Conservation (phyloP, 2,113 vertebrate genomes). For the Maccullochella peelii region DNA sequence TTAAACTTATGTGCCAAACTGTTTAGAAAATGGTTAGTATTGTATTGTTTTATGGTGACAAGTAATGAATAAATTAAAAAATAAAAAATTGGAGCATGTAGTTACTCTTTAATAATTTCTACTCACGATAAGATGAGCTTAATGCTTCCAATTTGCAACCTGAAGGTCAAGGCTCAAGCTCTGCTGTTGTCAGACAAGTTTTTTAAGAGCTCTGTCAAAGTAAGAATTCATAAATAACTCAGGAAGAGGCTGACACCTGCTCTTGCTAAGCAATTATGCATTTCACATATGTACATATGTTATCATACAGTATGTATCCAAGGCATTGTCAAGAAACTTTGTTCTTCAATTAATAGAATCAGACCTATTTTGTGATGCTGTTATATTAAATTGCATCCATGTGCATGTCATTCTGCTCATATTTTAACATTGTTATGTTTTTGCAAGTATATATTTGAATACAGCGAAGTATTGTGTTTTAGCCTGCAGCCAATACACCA, state of each 20-base stretch:
- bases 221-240: background rate
- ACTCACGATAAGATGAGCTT: background rate
- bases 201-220: background rate
- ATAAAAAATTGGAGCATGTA: too few relatives aligned
- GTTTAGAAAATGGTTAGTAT: background rate
- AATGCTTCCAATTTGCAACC: background rate
- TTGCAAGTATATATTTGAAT: background rate
- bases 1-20: background rate
- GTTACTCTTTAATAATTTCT: background rate
- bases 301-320: background rate
- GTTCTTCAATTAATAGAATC: background rate
- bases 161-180: too few relatives aligned
- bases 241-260: background rate
- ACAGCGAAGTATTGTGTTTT: background rate
- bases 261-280: background rate
- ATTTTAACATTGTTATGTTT: too few relatives aligned
- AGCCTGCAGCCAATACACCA: background rate
- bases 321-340: background rate
- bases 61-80: background rate
- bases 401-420: too few relatives aligned
- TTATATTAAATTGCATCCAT: background rate
- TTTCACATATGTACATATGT: background rate
- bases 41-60: background rate
- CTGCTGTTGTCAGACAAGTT: background rate
- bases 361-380: background rate